Conservation (phyloP, 2,888 invertebrate species). For the Tenthredo mesomela region DNA sequence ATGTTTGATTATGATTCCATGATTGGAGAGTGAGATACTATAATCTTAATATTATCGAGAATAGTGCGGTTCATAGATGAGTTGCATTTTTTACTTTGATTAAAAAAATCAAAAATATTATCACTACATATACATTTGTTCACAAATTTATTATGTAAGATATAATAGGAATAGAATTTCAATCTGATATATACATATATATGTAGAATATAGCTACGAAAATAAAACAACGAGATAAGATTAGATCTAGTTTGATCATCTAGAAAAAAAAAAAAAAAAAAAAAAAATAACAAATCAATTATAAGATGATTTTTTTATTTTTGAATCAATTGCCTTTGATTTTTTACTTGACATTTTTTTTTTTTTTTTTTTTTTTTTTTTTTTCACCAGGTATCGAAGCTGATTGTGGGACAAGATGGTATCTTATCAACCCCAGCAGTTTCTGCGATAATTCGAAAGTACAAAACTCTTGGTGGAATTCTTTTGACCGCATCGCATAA, state of each 20-base stretch:
- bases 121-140: not conserved
- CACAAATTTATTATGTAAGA: constrained; percentile 18
- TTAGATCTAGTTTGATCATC: not conserved
- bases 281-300: too few species aligned
- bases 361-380: constrained; percentile 55
- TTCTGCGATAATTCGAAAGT: constrained; percentile 94
- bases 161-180: not conserved
- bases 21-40: not conserved
- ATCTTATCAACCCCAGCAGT: constrained; percentile 99
- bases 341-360: not conserved
- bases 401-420: constrained; percentile 96
- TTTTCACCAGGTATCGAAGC: constrained; percentile 86
- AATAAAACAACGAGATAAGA: not conserved
- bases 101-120: not conserved
- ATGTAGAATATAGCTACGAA: not conserved
- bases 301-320: not conserved
- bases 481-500: constrained; percentile 99
- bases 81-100: not conserved
- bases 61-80: not conserved
- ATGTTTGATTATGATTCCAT: not conserved
- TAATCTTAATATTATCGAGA: not conserved
- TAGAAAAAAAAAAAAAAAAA: not conserved
- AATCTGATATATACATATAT: too few species aligned
- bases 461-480: constrained; percentile 94
- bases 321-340: not conserved